Evolutionary conservation across 2,797 vertebrate species (phyloP).

Genomic region (Arctocebus calabarensis): DNA sequence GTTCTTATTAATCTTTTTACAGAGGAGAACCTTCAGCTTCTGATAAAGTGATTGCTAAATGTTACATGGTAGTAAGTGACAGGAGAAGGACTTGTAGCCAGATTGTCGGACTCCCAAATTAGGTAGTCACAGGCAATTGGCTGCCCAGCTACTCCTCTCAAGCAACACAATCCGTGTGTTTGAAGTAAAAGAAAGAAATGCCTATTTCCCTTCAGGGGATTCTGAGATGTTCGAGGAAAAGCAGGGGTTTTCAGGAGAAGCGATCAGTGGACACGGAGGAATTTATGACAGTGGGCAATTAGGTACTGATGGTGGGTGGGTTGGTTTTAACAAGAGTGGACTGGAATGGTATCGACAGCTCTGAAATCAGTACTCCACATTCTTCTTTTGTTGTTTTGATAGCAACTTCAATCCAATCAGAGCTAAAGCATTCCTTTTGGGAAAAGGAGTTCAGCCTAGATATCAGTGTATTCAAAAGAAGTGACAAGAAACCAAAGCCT

Average conservation of each 20-base stretch:
- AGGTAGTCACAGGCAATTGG: neutral
- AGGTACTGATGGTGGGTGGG: neutral
- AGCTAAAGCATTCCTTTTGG: neutral
- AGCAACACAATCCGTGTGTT: too few species aligned
- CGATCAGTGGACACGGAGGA: neutral
- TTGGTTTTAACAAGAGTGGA: neutral
- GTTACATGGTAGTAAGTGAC: neutral
- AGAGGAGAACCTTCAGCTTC: neutral
- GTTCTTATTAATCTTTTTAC: neutral
- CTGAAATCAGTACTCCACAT: neutral
- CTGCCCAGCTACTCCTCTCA: neutral
- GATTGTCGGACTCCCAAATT: neutral
- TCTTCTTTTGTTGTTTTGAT: neutral
- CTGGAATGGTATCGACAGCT: neutral
- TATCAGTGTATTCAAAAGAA: neutral
- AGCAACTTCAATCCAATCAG: neutral
- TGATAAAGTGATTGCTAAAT: neutral
- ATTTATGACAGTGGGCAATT: neutral
- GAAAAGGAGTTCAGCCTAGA: neutral
- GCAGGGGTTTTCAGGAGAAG: neutral
- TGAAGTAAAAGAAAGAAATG: neutral
- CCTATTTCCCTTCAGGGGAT: neutral
- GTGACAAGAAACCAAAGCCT: conserved; percentile 17
- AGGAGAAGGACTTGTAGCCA: neutral
- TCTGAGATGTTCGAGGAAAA: neutral